A percentile compares a stretch with the other conserved stretches of the same genome.
These are phyloP conservation scores for Nomada lathburiana DNA, from an alignment of 2,888 invertebrate genomes.

Conservation along the genomic window DNA sequence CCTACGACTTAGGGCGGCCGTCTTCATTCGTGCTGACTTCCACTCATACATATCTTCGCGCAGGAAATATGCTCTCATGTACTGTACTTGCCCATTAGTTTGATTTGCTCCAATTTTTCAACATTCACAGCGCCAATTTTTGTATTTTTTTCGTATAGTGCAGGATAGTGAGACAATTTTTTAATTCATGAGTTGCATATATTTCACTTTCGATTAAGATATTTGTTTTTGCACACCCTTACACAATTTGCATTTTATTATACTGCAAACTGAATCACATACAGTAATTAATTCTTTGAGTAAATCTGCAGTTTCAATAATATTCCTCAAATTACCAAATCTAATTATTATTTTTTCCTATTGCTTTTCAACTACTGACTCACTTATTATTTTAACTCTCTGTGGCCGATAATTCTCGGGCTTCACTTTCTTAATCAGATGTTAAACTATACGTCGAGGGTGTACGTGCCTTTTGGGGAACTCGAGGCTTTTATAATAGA, in stretches of 20 bases:
- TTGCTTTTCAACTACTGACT: not conserved
- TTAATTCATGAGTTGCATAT: not conserved
- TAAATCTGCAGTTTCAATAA: no score
- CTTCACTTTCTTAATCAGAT: not conserved
- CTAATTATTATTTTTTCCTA: not conserved
- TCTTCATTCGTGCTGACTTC: slow-evolving; percentile 73
- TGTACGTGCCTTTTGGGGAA: slow-evolving; percentile 11
- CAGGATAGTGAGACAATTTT: not conserved
- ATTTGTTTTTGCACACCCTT: not conserved
- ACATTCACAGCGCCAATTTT: not conserved
- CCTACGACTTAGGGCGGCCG: slow-evolving; percentile 69
- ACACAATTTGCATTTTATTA: not conserved
- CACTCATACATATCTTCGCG: slow-evolving; percentile 65
- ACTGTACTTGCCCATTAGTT: not conserved
- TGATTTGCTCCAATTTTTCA: not conserved
- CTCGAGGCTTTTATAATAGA: slow-evolving; percentile 54
- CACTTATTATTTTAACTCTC: not conserved
- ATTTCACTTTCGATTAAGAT: not conserved
- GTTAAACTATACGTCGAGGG: slow-evolving; percentile 30
- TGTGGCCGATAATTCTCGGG: no score
- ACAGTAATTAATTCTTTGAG: no score
- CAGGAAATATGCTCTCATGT: slow-evolving; percentile 9
- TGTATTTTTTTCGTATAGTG: not conserved
- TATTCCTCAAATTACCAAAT: not conserved
- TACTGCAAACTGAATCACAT: no score